Evolutionary conservation across 2,113 vertebrate genomes (phyloP).

Genomic region (Ancistrus triradiatus): DNA sequence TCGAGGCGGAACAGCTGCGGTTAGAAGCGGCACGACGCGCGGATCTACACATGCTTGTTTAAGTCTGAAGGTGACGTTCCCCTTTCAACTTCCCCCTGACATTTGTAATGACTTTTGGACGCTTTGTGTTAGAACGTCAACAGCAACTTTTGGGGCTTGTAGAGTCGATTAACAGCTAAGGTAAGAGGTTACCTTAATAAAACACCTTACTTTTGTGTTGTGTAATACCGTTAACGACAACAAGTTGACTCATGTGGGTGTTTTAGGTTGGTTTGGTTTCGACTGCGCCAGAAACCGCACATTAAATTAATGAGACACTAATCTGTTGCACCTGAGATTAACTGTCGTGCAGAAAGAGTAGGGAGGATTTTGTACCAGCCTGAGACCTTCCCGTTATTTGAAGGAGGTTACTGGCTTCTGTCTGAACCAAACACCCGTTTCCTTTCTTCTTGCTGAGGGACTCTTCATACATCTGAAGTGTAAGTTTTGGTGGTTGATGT

Average conservation of each 20-base stretch:
- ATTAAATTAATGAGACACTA: not conserved
- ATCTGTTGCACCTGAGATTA: no score
- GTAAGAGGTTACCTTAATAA: not conserved
- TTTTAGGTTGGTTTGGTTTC: not conserved
- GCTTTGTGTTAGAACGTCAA: not conserved
- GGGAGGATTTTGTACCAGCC: slow-evolving; percentile 29
- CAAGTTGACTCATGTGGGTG: not conserved
- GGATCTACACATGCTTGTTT: not conserved
- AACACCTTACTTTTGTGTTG: not conserved
- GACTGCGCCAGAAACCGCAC: not conserved
- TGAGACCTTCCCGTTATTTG: slow-evolving; percentile 30
- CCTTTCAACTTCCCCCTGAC: not conserved
- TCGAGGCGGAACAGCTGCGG: not conserved
- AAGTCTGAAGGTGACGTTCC: not conserved
- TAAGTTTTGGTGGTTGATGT: no score
- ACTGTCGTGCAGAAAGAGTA: not conserved
- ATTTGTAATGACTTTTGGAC: slow-evolving; percentile 1
- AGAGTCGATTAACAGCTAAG: not conserved
- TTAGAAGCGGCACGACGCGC: not conserved
- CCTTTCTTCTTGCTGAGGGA: no score
- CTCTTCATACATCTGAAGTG: no score
- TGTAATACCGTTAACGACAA: not conserved
- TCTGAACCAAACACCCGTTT: not conserved
- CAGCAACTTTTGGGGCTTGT: not conserved
- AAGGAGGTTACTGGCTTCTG: not conserved